Evolutionary conservation across 2,113 vertebrate genomes (phyloP).

Genomic region (Neotoma lepida): DNA sequence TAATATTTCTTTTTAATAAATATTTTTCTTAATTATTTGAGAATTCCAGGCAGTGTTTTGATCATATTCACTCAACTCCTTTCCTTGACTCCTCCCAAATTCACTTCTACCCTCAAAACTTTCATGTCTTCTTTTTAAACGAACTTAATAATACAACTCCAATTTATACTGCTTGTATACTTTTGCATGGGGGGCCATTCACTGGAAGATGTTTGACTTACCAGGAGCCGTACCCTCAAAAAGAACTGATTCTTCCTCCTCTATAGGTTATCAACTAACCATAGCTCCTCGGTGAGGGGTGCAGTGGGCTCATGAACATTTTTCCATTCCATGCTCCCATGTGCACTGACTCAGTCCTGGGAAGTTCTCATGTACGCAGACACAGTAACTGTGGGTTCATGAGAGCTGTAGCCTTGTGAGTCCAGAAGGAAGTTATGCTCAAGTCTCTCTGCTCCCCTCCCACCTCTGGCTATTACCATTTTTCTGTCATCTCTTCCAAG

Average conservation of each 20-base stretch:
- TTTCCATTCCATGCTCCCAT: neutral
- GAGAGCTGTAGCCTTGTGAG: neutral
- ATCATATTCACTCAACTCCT: neutral
- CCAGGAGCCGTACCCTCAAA: neutral
- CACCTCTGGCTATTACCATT: neutral
- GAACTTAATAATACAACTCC: neutral
- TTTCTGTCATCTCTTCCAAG: neutral
- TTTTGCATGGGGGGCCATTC: neutral
- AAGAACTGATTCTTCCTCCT: neutral
- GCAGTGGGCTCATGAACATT: neutral
- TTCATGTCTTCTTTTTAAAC: neutral
- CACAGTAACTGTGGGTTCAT: neutral
- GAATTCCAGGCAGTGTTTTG: neutral
- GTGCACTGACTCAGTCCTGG: neutral
- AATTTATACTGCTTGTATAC: neutral
- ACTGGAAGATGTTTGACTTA: neutral
- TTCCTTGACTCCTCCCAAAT: neutral
- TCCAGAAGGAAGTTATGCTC: neutral
- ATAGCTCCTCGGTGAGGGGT: neutral
- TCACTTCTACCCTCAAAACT: neutral
- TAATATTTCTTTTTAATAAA: neutral
- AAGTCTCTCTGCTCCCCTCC: neutral
- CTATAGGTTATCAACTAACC: neutral
- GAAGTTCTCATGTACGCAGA: neutral
- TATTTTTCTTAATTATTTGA: neutral